These are phyloP conservation scores for Sardinella longiceps DNA, from an alignment of 2,797 vertebrate species.

Conservation along the genomic window DNA sequence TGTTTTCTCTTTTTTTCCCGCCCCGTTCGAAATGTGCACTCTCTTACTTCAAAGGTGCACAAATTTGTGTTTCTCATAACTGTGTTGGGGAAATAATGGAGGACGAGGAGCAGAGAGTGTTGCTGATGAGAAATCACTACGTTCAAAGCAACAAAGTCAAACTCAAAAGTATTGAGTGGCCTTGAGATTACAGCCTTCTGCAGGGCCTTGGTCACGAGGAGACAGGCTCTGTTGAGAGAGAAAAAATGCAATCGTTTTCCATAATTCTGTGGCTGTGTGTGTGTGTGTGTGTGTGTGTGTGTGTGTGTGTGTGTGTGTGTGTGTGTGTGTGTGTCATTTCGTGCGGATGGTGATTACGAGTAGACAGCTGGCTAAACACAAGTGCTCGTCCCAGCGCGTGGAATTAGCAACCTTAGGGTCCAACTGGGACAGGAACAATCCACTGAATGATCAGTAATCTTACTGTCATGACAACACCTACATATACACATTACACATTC, in stretches of 20 bases:
- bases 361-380: slow-evolving; percentile 5
- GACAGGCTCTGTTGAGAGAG: neutral
- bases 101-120: neutral
- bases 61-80: neutral
- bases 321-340: slow-evolving; percentile 14
- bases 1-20: neutral
- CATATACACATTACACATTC: slow-evolving; percentile 11
- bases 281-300: slow-evolving; percentile 1
- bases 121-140: neutral
- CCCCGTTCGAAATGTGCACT: neutral
- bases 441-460: neutral
- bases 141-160: neutral
- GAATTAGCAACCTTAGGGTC: slow-evolving; percentile 71
- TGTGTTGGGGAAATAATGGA: neutral
- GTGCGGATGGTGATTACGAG: neutral
- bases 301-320: slow-evolving; percentile 1
- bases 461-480: slow-evolving; percentile 2
- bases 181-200: neutral
- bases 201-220: neutral
- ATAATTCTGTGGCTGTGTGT: slow-evolving; percentile 5
- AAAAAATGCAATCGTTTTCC: neutral
- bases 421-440: slow-evolving; percentile 42
- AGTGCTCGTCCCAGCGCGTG: neutral
- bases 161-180: neutral
- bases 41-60: neutral